phyloP scores from a whole-genome alignment of 92 coral and sea anemone genomes.

The Zoanthus gigantus region DNA sequence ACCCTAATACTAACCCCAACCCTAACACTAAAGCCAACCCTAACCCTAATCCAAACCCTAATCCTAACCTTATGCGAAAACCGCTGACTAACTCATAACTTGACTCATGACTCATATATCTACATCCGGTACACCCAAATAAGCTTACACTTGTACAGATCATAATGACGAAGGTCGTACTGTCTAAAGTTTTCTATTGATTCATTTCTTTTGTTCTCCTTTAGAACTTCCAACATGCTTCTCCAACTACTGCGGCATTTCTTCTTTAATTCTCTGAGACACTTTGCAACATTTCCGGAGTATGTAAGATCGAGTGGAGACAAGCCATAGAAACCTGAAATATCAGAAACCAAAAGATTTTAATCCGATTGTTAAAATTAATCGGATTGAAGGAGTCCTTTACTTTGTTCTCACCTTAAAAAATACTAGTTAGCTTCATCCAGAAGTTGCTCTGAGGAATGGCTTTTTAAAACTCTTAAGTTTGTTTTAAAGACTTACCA shows the following conservation, averaged over 20 bases:
- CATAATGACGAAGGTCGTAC: slow-evolving; percentile 19
- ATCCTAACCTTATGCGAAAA: no score
- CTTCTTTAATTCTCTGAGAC: slow-evolving; percentile 13
- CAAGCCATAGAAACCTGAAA: slow-evolving; percentile 10
- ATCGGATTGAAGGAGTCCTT: no score
- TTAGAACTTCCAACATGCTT: slow-evolving; percentile 16
- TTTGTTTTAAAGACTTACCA: background rate
- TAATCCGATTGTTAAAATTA: no score
- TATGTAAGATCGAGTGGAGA: slow-evolving; percentile 33
- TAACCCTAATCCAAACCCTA: no score
- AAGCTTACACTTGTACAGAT: slow-evolving; percentile 19
- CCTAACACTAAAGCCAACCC: no score
- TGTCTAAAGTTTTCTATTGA: slow-evolving; percentile 26
- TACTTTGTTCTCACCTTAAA: no score
- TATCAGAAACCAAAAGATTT: no score
- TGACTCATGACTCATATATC: background rate
- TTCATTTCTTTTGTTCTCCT: background rate
- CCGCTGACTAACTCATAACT: no score
- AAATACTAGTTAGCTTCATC: no score
- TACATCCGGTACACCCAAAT: slow-evolving; percentile 40
- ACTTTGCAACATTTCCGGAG: slow-evolving; percentile 31
- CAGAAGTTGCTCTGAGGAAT: no score
- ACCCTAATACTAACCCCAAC: no score
- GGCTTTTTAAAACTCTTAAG: no score
- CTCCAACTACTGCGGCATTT: slow-evolving; percentile 32